Percentiles rank a stretch among this genome's conserved stretches.
phyloP scores from a whole-genome alignment of 2,113 vertebrate species.

The Hypomesus transpacificus region DNA sequence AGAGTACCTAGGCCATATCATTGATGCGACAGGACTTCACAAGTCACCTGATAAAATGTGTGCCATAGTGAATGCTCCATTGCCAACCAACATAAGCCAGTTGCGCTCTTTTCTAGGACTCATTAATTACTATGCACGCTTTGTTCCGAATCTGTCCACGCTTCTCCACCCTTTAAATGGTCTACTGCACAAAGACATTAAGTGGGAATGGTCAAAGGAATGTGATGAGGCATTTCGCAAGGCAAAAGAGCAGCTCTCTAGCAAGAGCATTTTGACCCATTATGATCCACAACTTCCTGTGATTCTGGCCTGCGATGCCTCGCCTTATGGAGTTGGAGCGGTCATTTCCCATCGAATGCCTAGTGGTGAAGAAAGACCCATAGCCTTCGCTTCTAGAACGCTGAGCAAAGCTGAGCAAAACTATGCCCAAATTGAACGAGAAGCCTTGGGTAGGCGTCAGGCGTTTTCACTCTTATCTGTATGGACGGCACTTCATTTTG shows the following conservation, averaged over 20 bases:
- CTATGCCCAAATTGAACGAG: conserved; percentile 11
- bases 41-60: conserved; percentile 20
- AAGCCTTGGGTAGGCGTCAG: conserved; percentile 15
- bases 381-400: conserved; percentile 5
- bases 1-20: conserved; percentile 17
- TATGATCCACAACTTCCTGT: conserved; percentile 5
- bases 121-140: conserved; percentile 21
- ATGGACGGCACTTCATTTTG: conserved; percentile 19
- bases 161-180: conserved; percentile 3
- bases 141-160: conserved; percentile 11
- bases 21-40: conserved; percentile 19
- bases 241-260: not conserved
- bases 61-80: conserved; percentile 22
- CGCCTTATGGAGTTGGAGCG: not conserved
- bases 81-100: not conserved
- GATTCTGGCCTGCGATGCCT: conserved; percentile 14
- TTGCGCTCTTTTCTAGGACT: conserved; percentile 19
- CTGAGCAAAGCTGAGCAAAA: conserved; percentile 23
- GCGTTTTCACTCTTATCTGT: conserved; percentile 13
- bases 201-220: conserved; percentile 18
- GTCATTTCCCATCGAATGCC: conserved; percentile 10
- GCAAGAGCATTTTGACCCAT: conserved; percentile 15
- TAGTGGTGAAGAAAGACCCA: no score
- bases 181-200: conserved; percentile 8
- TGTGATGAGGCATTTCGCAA: conserved; percentile 18